Evolutionary conservation across 2,113 vertebrate species (phyloP).

Genomic region (Zosterops borbonicus): DNA sequence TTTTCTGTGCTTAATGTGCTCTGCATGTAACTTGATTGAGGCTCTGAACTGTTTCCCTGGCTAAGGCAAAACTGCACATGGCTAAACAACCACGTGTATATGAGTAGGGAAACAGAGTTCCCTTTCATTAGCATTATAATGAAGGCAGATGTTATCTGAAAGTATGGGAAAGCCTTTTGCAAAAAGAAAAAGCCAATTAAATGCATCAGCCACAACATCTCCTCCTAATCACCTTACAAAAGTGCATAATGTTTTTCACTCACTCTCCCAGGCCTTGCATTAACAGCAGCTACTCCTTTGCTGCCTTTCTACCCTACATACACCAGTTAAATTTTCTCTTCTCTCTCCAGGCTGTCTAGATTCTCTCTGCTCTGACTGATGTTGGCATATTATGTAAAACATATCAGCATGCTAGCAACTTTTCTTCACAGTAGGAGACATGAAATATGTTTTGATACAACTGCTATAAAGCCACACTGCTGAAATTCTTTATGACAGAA

Average conservation of each 20-base stretch:
- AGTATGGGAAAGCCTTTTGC: background rate
- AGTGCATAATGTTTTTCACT: background rate
- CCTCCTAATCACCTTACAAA: background rate
- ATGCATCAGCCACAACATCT: background rate
- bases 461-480: background rate
- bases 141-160: background rate
- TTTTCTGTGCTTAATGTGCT: background rate
- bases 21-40: background rate
- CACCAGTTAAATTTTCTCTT: background rate
- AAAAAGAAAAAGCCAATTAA: background rate
- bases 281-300: background rate
- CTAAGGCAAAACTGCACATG: background rate
- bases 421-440: conserved; percentile 6
- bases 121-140: background rate
- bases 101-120: background rate
- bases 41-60: background rate
- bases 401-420: background rate
- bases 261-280: background rate
- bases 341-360: background rate
- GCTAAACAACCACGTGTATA: accelerated
- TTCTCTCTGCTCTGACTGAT: background rate
- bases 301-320: background rate
- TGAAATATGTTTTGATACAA: conserved; percentile 18
- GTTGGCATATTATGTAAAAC: background rate
- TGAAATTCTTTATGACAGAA: background rate